These are phyloP conservation scores for Cyaniris semiargus DNA, from an alignment of 2,888 invertebrate species.

Conservation along the genomic window DNA sequence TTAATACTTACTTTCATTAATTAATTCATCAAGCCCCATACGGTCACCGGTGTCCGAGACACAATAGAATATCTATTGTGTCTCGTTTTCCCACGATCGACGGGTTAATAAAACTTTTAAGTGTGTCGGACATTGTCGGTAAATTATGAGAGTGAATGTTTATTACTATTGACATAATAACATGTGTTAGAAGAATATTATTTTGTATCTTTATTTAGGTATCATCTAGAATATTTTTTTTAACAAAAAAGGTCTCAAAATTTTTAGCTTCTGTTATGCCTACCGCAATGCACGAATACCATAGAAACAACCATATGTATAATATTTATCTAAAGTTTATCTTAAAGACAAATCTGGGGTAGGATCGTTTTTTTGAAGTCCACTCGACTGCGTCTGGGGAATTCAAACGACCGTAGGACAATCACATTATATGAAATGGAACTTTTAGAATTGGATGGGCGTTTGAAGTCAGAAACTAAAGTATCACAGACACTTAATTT, in stretches of 20 bases:
- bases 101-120: not conserved
- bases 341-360: constrained; percentile 3
- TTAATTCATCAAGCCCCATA: too few species aligned
- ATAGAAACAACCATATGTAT: not conserved
- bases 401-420: constrained; percentile 12
- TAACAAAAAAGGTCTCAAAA: not conserved
- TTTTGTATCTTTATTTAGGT: too few species aligned
- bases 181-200: too few species aligned
- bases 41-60: too few species aligned
- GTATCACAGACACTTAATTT: constrained; percentile 9
- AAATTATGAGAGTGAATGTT: not conserved
- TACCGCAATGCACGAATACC: not conserved
- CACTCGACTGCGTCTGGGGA: constrained; percentile 6
- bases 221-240: not conserved
- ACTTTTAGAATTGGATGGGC: constrained; percentile 21
- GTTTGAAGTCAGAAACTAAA: not conserved
- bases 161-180: not conserved
- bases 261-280: not conserved
- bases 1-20: not conserved
- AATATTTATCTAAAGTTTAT: constrained; percentile 3
- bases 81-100: too few species aligned
- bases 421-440: constrained; percentile 22
- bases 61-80: too few species aligned
- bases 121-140: not conserved
- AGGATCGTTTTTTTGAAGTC: not conserved